Base-by-base conservation (phyloP, 2,113 vertebrate species). In the Phycodurus eques region DNA sequence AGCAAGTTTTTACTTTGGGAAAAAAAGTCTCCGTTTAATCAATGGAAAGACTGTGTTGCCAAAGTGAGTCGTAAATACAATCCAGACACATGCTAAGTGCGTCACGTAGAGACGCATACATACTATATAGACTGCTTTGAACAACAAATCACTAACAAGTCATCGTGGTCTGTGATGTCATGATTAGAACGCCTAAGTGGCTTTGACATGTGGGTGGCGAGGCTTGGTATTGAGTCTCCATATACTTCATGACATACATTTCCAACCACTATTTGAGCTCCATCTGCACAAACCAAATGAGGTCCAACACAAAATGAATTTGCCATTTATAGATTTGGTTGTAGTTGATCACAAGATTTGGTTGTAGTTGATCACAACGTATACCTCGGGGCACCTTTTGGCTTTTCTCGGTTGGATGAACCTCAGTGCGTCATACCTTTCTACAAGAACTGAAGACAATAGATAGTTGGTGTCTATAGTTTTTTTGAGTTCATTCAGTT, bases 161-260 rank as follows among this genome's bases (percentile, higher is more conserved):
- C 7, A 57, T 49, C 59, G 17, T 6, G 44, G 19, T 15, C 11
- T 60, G 19, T 76, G 60, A 17, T 67, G 62, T 68, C 68, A 64
- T 4, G 9, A n/a, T 9, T 53, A 14, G 11, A 22, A 47, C 35
- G 2, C 14, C 13, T 27, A 31, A 61, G n/a, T 59, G 8, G 6
- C 12, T 31, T 51, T 73, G 14, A 33, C 19, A 42, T 72, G 66
- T 73, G n/a, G 15, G 33, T 43, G 61, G 39, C 68, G 59, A 56
- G 44, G 35, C 61, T 69, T 51, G 60, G 51, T 79, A 66, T 74
- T 82, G 67, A 68, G 63, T 75, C 66, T 77, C 31, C 31, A n/a
- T 10, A 35, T 35, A 61, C 27, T 4, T 60, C 31, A 35, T 61
- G 6, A 33, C 14, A 60, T 61, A 8, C 53, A 42, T 63, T 42